phyloP scores from a whole-genome alignment of 2,888 invertebrate genomes.

The Portevinia maculata region DNA sequence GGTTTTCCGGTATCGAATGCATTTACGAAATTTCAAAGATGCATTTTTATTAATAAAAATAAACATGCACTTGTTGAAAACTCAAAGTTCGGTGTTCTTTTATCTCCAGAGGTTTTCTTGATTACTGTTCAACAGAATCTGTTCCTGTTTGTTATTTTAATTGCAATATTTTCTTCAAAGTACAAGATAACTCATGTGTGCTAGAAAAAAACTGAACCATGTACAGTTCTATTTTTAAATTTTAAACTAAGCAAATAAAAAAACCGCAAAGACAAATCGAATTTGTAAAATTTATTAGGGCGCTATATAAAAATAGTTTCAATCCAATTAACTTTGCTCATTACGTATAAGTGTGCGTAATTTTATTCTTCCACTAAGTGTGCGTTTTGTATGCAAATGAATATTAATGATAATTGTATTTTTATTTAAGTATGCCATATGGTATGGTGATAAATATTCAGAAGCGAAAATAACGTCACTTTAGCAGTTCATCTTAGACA shows the following conservation, averaged over 20 bases:
- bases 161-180: neutral
- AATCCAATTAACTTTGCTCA: neutral
- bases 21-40: neutral
- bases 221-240: conserved; percentile 10
- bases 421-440: neutral
- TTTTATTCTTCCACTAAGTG: neutral
- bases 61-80: conserved; percentile 4
- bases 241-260: conserved; percentile 2
- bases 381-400: conserved; percentile 2
- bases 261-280: conserved; percentile 18
- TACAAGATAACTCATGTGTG: conserved; percentile 7
- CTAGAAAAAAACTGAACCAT: neutral
- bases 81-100: neutral
- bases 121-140: conserved; percentile 12
- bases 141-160: conserved; percentile 25
- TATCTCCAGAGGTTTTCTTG: conserved; percentile 8
- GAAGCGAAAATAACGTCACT: too few relatives aligned
- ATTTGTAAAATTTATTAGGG: conserved; percentile 40
- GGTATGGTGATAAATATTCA: too few relatives aligned
- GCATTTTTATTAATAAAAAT: conserved; percentile 11
- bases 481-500: too few relatives aligned
- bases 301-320: conserved; percentile 43
- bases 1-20: neutral
- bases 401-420: neutral
- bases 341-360: neutral